Evolutionary conservation across 2,888 invertebrate species (phyloP).

Genomic region (Aplocera efformata): DNA sequence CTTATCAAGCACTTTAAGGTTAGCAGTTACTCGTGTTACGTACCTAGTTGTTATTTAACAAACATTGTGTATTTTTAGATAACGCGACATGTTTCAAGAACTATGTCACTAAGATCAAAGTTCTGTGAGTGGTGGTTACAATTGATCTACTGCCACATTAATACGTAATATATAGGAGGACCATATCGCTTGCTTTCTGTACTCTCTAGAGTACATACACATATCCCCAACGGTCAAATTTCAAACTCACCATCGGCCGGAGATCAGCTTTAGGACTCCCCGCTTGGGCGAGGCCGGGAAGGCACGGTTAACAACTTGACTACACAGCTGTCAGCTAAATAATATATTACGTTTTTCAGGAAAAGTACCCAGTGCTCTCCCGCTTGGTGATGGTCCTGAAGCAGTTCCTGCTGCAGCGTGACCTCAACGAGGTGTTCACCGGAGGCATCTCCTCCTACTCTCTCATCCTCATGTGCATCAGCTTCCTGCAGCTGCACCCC

Average conservation of each 20-base stretch:
- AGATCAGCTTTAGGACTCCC: too few species aligned
- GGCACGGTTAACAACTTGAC: too few species aligned
- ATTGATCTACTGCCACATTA: too few species aligned
- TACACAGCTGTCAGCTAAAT: background rate
- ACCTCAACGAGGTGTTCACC: slow-evolving; percentile 99
- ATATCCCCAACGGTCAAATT: too few species aligned
- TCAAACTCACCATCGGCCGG: too few species aligned
- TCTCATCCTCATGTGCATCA: slow-evolving; percentile 98
- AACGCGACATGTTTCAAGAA: too few species aligned
- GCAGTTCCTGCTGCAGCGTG: slow-evolving; percentile 98
- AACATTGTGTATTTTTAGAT: slow-evolving; percentile 1
- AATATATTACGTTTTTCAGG: slow-evolving; percentile 45
- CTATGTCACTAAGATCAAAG: too few species aligned
- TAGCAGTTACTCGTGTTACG: slow-evolving; percentile 24
- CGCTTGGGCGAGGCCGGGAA: too few species aligned
- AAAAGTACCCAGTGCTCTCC: slow-evolving; percentile 92
- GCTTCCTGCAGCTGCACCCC: slow-evolving; percentile 96
- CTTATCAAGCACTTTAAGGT: slow-evolving; percentile 94
- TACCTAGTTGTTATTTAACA: slow-evolving; percentile 2
- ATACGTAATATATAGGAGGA: too few species aligned
- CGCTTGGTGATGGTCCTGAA: slow-evolving; percentile 98
- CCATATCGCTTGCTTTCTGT: too few species aligned
- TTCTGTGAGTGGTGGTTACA: too few species aligned
- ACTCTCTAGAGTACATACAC: too few species aligned
- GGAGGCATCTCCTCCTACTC: slow-evolving; percentile 99